Base-by-base conservation (phyloP, 2,113 vertebrate species). In the Tychaedon coryphoeus region DNA sequence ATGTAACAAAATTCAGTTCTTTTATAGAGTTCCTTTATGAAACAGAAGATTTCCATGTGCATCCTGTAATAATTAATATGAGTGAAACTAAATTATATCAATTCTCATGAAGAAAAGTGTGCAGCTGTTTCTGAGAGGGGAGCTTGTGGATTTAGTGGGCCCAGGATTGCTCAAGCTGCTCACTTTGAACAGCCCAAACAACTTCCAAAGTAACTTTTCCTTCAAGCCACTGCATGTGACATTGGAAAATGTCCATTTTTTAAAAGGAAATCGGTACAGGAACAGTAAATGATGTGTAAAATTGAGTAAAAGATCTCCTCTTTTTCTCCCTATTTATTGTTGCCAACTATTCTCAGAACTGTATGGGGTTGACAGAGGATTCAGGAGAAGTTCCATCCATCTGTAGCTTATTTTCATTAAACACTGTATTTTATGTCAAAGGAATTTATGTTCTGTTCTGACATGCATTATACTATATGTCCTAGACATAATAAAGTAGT, bases 261-360 rank as follows among this genome's bases (percentile, higher is more conserved):
- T 86, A 29, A 45, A 80, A 79, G 64, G 60, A 14, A 95, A 81
- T 88, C 8, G 3, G 60, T 72, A 56, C 34, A 76, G 56, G 58
- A 88, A 85, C 56, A 90, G 61, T 36, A 97, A 97, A 97, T 91
- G 81, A 66, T 90, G 92, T 89, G 88, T 95, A 97, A 97, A 97
- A 97, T 94, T 97, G 78, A 95, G 87, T 80, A 87, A 95, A 84
- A 90, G 80, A 50, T 76, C 82, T 88, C 89, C 72, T 89, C 48
- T 93, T 94, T 96, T 96, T 79, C 83, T 94, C 67, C 73, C 45
- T 92, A 97, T 94, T 97, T 97, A 95, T 90, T 90, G 60, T 94
- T 92, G 81, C 67, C 79, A 93, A 11, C 36, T 83, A 28, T 79
- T 88, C 77, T 69, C 62, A 67, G 77, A 91, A 83, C 40, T n/a